Evolutionary conservation across 1,140 invertebrate genomes (phyloP).

Genomic region (Mercenaria mercenaria): DNA sequence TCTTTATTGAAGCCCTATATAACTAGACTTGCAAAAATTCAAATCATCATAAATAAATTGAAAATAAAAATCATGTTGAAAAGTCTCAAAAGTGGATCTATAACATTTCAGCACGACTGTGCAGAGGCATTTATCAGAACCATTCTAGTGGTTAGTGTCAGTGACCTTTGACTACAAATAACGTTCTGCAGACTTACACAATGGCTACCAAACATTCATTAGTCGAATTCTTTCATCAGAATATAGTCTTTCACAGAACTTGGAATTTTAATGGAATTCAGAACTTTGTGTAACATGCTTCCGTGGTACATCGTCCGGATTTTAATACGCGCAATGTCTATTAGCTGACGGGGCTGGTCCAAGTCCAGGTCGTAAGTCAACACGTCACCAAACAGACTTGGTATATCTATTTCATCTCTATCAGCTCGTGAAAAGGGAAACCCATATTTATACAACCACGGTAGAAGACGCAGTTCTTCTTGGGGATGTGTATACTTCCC

Average conservation of each 20-base stretch:
- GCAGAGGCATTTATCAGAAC: too few relatives aligned
- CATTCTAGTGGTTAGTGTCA: too few relatives aligned
- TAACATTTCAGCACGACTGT: too few relatives aligned
- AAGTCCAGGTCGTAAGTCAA: neutral
- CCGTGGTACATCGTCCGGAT: neutral
- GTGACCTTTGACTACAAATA: too few relatives aligned
- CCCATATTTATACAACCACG: constrained; percentile 17
- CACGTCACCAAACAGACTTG: neutral
- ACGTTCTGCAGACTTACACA: too few relatives aligned
- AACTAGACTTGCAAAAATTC: too few relatives aligned
- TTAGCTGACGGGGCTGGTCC: neutral
- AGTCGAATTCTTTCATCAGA: neutral
- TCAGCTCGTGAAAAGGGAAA: neutral
- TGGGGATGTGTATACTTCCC: neutral
- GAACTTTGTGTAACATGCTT: neutral
- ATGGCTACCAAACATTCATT: too few relatives aligned
- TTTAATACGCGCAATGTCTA: neutral
- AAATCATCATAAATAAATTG: too few relatives aligned
- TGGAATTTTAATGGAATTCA: neutral
- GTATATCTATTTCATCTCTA: neutral
- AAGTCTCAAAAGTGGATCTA: too few relatives aligned
- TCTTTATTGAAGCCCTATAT: too few relatives aligned
- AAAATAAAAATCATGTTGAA: too few relatives aligned
- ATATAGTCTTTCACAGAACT: neutral
- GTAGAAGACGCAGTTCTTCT: neutral